Evolutionary conservation across 2,797 vertebrate species (phyloP).

Genomic region (Amphiprion clarkii): DNA sequence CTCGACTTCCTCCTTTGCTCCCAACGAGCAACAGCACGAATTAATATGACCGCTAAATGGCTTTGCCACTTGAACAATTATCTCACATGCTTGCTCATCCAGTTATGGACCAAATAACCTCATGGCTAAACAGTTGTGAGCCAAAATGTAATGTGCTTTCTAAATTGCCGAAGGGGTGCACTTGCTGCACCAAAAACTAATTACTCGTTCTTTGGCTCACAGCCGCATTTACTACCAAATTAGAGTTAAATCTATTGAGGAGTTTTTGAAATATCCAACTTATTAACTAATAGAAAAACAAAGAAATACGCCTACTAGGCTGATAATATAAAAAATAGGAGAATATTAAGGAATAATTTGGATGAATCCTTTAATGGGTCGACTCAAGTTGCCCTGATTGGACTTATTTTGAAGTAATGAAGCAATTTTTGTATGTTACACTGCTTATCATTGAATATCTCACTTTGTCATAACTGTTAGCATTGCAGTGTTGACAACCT

Average conservation of each 20-base stretch:
- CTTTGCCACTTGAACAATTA: slow-evolving; percentile 20
- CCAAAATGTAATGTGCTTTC: slow-evolving; percentile 2
- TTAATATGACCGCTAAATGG: slow-evolving; percentile 6
- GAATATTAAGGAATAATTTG: not conserved
- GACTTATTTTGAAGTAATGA: not conserved
- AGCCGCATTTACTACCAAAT: not conserved
- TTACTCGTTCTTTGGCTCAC: slow-evolving; percentile 1
- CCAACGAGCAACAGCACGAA: slow-evolving; percentile 6
- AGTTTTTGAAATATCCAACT: slow-evolving; percentile 1
- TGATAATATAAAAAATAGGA: not conserved
- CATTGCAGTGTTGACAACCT: slow-evolving; percentile 11
- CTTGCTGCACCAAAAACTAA: not conserved
- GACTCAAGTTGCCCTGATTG: not conserved
- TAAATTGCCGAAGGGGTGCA: slow-evolving; percentile 1
- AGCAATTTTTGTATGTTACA: not conserved
- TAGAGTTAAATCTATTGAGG: slow-evolving; percentile 5
- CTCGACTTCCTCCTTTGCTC: not conserved
- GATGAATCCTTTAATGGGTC: not conserved
- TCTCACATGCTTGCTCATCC: slow-evolving; percentile 9
- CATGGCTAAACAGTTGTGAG: slow-evolving; percentile 10
- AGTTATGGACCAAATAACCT: slow-evolving; percentile 16
- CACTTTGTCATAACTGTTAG: not conserved
- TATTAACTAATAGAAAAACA: not conserved
- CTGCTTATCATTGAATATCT: not conserved
- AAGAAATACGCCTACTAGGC: not conserved